phyloP scores from a whole-genome alignment of 2,797 vertebrate species.

The Schizopygopsis malacanthus region DNA sequence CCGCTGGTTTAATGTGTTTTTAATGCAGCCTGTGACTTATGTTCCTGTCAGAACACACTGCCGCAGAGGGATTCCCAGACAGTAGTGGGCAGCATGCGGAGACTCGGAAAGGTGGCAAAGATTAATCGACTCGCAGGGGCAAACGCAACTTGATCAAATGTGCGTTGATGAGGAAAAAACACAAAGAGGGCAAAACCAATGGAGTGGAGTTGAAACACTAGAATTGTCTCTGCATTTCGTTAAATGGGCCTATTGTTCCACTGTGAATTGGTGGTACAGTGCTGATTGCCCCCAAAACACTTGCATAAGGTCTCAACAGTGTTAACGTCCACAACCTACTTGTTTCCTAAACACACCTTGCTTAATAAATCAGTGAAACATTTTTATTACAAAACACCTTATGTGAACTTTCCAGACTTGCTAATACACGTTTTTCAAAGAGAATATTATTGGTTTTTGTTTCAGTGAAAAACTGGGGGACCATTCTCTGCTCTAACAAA shows the following conservation, averaged over 20 bases:
- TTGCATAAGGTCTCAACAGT: conserved; percentile 16
- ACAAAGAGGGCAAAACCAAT: conserved; percentile 62
- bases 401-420: neutral
- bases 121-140: conserved; percentile 70
- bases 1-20: conserved; percentile 81
- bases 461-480: neutral
- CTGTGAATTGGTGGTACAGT: conserved; percentile 61
- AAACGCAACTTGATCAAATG: conserved; percentile 74
- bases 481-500: neutral
- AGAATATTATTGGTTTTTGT: neutral
- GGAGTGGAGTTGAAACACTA: conserved; percentile 52
- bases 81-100: conserved; percentile 70
- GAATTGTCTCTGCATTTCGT: conserved; percentile 50
- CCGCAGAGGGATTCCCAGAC: conserved; percentile 71
- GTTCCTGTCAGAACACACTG: conserved; percentile 74
- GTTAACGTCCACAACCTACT: conserved; percentile 26
- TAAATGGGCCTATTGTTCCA: conserved; percentile 65
- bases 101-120: conserved; percentile 71
- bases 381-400: neutral
- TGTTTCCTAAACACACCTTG: conserved; percentile 35
- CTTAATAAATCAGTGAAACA: neutral
- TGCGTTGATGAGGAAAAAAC: conserved; percentile 69
- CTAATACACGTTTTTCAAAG: neutral
- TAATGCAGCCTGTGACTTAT: conserved; percentile 83
- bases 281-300: conserved; percentile 58